Percentiles rank a stretch among this genome's conserved stretches.
Conservation (phyloP, 2,888 invertebrate genomes). For the Sinopyrophorus schimmeli region DNA sequence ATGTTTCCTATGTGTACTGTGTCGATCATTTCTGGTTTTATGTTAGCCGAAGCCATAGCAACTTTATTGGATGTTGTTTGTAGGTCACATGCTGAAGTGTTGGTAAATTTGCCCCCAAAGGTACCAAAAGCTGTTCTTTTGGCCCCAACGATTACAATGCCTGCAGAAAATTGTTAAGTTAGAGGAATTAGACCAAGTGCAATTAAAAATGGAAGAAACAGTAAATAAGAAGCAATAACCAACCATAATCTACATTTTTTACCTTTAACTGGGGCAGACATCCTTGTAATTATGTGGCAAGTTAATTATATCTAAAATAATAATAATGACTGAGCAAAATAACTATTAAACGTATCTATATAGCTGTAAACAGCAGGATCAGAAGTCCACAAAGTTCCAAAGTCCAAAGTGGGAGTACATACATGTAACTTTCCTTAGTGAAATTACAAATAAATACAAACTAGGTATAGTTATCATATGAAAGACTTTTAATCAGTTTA, state of each 20-base stretch:
- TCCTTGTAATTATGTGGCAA: conserved; percentile 40
- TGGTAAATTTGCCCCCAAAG: conserved; percentile 83
- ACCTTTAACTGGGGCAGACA: conserved; percentile 59
- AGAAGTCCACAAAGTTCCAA: conserved; percentile 6
- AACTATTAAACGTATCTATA: too few relatives aligned
- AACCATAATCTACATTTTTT: conserved; percentile 11
- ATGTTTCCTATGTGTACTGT: conserved; percentile 91
- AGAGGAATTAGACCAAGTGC: too few relatives aligned
- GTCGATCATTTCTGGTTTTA: conserved; percentile 86
- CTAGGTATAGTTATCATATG: too few relatives aligned
- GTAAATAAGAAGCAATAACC: too few relatives aligned
- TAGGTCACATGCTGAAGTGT: conserved; percentile 74
- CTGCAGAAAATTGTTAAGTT: conserved; percentile 57
- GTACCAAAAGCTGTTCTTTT: conserved; percentile 97
- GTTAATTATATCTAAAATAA: too few relatives aligned
- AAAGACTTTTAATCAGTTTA: too few relatives aligned
- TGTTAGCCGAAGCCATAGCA: conserved; percentile 75
- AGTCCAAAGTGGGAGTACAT: conserved; percentile 7
- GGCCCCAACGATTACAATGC: conserved; percentile 90
- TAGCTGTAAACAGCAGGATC: not conserved
- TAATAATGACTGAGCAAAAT: conserved; percentile 7
- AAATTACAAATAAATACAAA: too few relatives aligned
- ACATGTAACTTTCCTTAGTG: too few relatives aligned
- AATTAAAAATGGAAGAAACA: conserved; percentile 2
- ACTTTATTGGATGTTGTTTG: conserved; percentile 81